Conservation (phyloP, 2,888 invertebrate genomes). For the Phalangium opilio region DNA sequence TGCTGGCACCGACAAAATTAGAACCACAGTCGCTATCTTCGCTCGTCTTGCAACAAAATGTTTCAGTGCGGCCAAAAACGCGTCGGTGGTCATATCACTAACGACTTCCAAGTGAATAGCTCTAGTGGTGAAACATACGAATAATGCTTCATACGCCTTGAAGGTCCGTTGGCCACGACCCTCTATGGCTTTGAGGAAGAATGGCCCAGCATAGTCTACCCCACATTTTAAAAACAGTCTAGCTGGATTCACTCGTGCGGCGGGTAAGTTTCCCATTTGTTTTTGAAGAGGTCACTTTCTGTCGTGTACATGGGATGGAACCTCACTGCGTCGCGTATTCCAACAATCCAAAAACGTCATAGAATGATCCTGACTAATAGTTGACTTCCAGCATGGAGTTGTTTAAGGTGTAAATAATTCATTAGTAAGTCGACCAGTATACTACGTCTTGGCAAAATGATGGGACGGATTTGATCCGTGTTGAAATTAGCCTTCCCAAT, state of each 20-base stretch:
- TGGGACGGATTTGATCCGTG: conserved; percentile 13
- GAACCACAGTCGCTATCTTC: conserved; percentile 15
- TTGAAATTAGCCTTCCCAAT: conserved; percentile 9
- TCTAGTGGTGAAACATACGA: conserved; percentile 11
- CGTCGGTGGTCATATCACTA: conserved; percentile 11
- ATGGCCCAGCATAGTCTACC: conserved; percentile 9
- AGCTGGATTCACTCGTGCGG: background rate
- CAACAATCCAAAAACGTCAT: conserved; percentile 5
- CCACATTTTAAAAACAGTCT: conserved; percentile 1
- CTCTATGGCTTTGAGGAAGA: conserved; percentile 1
- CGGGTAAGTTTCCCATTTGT: conserved; percentile 8
- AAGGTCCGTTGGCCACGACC: background rate
- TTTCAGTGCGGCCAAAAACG: conserved; percentile 14
- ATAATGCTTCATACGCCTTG: conserved; percentile 10
- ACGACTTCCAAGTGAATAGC: conserved; percentile 17
- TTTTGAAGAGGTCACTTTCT: conserved; percentile 1
- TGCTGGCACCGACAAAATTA: conserved; percentile 17
- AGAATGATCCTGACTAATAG: background rate
- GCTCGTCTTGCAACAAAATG: conserved; percentile 11
- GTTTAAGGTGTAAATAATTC: conserved; percentile 7
- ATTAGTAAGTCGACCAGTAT: conserved; percentile 12
- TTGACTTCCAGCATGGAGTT: conserved; percentile 12
- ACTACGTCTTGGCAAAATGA: conserved; percentile 14
- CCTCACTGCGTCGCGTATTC: background rate
- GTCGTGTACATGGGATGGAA: conserved; percentile 1